Conservation (phyloP, 2,888 invertebrate genomes). For the Pyrocoelia pectoralis region DNA sequence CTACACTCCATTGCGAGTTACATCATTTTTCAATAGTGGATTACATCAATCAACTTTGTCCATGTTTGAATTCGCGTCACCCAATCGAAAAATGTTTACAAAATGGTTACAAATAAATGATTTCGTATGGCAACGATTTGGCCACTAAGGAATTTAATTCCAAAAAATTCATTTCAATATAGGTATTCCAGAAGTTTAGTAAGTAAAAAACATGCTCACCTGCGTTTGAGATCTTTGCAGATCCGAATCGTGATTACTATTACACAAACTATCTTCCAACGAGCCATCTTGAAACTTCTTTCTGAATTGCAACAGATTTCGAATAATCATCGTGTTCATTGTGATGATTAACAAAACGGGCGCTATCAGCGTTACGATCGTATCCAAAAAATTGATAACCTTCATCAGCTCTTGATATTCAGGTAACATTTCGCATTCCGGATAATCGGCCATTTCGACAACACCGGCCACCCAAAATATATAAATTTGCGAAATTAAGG, state of each 20-base stretch:
- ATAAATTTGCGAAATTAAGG: constrained; percentile 55
- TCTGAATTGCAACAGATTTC: constrained; percentile 62
- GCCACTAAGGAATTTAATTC: no score
- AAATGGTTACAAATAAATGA: no score
- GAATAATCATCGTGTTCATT: constrained; percentile 71
- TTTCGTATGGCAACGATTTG: no score
- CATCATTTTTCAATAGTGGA: no score
- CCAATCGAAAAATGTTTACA: no score
- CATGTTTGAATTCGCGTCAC: no score
- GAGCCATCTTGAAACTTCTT: constrained; percentile 56
- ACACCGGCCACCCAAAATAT: constrained; percentile 56
- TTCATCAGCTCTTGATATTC: constrained; percentile 64
- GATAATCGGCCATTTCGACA: constrained; percentile 39
- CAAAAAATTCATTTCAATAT: no score
- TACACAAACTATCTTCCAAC: constrained; percentile 48
- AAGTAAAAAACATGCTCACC: constrained; percentile 50
- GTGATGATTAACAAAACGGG: constrained; percentile 68
- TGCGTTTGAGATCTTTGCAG: constrained; percentile 59
- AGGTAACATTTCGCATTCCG: constrained; percentile 62
- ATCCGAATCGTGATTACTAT: constrained; percentile 56
- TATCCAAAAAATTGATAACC: constrained; percentile 68
- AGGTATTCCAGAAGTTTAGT: no score
- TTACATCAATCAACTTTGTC: no score
- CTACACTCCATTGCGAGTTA: no score
- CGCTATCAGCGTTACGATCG: constrained; percentile 67